Percentiles rank a stretch among this genome's conserved stretches.
phyloP scores from a whole-genome alignment of 2,888 invertebrate genomes.

The Anodontia alba region DNA sequence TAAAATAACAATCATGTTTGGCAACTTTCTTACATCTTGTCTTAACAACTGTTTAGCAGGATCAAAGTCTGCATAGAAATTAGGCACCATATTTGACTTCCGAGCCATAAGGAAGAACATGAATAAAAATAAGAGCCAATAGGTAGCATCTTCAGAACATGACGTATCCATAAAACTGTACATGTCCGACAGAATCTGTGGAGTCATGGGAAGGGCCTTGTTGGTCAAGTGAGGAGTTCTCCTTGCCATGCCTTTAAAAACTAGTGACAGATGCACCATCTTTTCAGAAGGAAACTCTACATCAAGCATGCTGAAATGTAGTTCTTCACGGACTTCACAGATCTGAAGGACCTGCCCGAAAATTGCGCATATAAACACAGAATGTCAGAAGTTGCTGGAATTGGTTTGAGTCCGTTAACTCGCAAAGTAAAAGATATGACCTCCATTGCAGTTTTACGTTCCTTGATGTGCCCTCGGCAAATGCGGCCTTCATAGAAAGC shows the following conservation, averaged over 20 bases:
- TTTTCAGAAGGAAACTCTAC: neutral
- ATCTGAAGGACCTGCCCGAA: neutral
- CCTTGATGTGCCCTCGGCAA: neutral
- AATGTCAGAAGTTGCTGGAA: neutral
- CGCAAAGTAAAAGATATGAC: neutral
- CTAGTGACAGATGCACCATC: neutral
- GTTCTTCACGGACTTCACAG: neutral
- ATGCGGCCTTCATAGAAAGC: neutral
- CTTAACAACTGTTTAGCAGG: neutral
- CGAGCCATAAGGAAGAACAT: neutral
- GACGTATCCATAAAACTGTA: neutral
- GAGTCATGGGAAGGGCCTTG: neutral
- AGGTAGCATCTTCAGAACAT: neutral
- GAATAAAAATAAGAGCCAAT: neutral
- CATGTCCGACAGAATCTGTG: constrained; percentile 11
- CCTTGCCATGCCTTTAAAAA: neutral
- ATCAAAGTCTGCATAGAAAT: neutral
- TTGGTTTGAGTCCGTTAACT: neutral
- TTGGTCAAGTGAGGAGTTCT: neutral
- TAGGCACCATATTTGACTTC: neutral
- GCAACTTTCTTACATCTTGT: neutral
- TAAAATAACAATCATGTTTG: neutral
- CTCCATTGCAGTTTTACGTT: neutral
- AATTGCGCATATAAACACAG: neutral
- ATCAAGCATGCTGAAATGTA: neutral